phyloP scores from a whole-genome alignment of 2,113 vertebrate genomes.

The Muntiacus muntjak region DNA sequence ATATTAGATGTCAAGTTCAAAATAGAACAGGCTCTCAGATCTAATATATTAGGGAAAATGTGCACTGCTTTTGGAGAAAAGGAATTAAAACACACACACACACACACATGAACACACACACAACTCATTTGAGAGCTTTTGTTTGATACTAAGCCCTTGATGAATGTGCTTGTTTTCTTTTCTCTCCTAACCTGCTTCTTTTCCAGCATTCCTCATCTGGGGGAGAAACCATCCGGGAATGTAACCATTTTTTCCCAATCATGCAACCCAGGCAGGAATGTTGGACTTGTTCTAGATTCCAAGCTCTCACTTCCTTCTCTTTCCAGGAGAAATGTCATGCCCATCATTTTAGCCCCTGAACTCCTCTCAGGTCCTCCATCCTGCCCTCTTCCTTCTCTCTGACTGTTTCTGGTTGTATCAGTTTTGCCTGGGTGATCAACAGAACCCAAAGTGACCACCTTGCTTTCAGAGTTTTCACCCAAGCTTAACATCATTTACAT shows the following conservation, averaged over 20 bases:
- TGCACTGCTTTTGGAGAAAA: neutral
- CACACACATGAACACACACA: neutral
- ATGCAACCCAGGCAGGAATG: neutral
- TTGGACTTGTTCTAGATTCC: neutral
- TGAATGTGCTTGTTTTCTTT: neutral
- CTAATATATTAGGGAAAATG: neutral
- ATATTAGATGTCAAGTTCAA: neutral
- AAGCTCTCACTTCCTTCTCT: too few species aligned
- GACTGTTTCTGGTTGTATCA: neutral
- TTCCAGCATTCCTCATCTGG: neutral
- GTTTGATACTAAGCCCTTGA: neutral
- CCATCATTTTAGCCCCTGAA: neutral
- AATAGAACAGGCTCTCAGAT: neutral
- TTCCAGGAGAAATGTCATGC: neutral
- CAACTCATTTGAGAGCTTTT: neutral
- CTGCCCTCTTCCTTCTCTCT: neutral
- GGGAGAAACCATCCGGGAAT: neutral
- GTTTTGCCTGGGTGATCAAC: neutral
- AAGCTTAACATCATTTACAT: neutral
- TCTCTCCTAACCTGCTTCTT: neutral
- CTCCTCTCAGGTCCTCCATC: neutral
- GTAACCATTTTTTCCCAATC: neutral
- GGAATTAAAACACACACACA: neutral
- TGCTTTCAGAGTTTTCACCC: neutral
- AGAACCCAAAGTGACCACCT: neutral